phyloP scores from a whole-genome alignment of 1,140 invertebrate genomes.

The Choristoneura fumiferana region DNA sequence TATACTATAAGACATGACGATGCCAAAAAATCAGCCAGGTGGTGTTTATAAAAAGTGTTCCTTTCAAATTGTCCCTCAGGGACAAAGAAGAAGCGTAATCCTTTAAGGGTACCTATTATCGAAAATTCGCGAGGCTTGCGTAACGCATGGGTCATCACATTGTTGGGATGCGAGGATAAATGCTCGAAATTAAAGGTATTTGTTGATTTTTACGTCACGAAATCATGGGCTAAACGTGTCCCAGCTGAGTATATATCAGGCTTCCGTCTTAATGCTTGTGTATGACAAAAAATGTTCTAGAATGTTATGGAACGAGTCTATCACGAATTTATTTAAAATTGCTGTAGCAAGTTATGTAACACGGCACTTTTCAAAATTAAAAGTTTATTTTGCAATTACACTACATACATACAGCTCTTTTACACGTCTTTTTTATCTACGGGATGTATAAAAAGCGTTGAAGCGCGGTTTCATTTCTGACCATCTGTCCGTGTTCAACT shows the following conservation, averaged over 20 bases:
- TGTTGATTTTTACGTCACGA: constrained; percentile 33
- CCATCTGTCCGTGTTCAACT: no score
- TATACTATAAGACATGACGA: constrained; percentile 39
- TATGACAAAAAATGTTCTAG: no score
- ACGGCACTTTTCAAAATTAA: no score
- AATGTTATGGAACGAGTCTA: no score
- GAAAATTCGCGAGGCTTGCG: constrained; percentile 55
- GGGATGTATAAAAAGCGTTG: no score
- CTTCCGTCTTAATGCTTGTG: background rate
- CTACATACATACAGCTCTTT: no score
- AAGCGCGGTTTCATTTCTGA: no score
- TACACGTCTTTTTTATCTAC: no score
- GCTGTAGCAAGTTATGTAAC: no score
- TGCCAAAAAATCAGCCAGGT: constrained; percentile 66
- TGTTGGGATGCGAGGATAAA: constrained; percentile 31
- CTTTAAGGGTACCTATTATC: constrained; percentile 51
- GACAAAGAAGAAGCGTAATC: constrained; percentile 54
- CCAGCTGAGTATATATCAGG: background rate
- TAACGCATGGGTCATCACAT: constrained; percentile 50
- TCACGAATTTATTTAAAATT: no score
- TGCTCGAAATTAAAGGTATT: constrained; percentile 34
- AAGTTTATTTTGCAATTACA: no score
- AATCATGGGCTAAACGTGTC: constrained; percentile 10
- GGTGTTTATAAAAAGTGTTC: constrained; percentile 39
- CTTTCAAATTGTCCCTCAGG: constrained; percentile 30